Percentiles rank a stretch among this genome's conserved stretches.
Evolutionary conservation across 2,113 vertebrate species (phyloP).

Genomic region (Cryptotis parvus): DNA sequence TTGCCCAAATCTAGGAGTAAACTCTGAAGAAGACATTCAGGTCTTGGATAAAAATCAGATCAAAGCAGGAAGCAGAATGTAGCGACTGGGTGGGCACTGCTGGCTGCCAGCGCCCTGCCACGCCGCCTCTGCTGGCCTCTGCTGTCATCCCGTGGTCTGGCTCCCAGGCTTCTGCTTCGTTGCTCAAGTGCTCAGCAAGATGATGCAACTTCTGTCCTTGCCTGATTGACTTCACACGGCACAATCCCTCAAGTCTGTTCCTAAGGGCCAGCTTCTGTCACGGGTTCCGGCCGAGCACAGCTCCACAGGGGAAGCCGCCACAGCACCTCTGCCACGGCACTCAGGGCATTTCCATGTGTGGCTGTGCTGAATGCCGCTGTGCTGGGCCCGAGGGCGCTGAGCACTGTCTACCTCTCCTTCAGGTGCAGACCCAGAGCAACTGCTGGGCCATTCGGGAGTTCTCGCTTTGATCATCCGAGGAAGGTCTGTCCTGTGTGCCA

Average conservation of each 20-base stretch:
- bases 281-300: neutral
- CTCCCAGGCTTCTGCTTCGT: too few relatives aligned
- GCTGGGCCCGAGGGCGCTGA: neutral
- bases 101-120: too few relatives aligned
- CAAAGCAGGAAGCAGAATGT: too few relatives aligned
- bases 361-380: neutral
- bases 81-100: too few relatives aligned
- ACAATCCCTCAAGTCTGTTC: neutral
- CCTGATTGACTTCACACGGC: neutral
- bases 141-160: too few relatives aligned
- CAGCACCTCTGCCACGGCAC: neutral
- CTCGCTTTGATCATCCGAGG: neutral
- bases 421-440: neutral
- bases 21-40: neutral
- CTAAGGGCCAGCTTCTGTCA: neutral
- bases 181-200: too few relatives aligned
- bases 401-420: neutral
- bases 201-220: neutral
- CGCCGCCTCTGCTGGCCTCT: too few relatives aligned
- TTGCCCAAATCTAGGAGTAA: neutral
- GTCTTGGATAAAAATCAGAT: too few relatives aligned
- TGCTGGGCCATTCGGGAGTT: neutral
- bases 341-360: neutral
- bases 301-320: neutral
- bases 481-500: neutral